Conservation (phyloP, 2,797 vertebrate genomes). For the Scomberomorus guttatus region DNA sequence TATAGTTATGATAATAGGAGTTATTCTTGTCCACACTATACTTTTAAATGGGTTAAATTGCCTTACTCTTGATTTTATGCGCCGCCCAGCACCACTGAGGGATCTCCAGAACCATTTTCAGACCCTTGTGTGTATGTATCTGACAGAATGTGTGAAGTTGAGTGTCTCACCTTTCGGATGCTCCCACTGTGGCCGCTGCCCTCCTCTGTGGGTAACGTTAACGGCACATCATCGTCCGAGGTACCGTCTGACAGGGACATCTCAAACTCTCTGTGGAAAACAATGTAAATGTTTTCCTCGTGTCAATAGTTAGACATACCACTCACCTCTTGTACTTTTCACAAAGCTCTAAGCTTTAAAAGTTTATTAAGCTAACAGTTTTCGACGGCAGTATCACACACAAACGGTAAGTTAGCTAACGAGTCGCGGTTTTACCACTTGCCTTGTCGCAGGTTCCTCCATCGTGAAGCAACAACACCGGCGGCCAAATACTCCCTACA, state of each 20-base stretch:
- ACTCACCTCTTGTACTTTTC: rapidly evolving
- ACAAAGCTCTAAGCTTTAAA: too few species aligned
- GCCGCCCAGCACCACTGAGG: background rate
- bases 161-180: slow-evolving; percentile 78
- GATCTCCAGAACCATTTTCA: background rate
- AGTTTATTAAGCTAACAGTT: rapidly evolving
- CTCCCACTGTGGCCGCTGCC: slow-evolving; percentile 67
- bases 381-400: background rate
- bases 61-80: background rate
- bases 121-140: background rate
- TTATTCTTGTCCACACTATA: background rate
- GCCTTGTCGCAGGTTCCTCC: slow-evolving; percentile 76
- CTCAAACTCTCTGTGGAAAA: slow-evolving; percentile 62
- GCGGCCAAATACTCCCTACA: slow-evolving; percentile 49
- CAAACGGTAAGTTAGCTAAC: slow-evolving; percentile 27
- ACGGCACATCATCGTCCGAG: slow-evolving; percentile 72
- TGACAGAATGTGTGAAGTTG: background rate
- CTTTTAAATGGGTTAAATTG: background rate
- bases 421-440: slow-evolving; percentile 48
- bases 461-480: slow-evolving; percentile 56
- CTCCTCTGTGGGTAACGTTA: slow-evolving; percentile 53
- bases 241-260: slow-evolving; percentile 71
- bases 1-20: background rate
- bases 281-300: background rate
- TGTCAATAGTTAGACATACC: background rate